Conservation (phyloP, 1,140 invertebrate genomes). For the Ceratosolen solmsi region DNA sequence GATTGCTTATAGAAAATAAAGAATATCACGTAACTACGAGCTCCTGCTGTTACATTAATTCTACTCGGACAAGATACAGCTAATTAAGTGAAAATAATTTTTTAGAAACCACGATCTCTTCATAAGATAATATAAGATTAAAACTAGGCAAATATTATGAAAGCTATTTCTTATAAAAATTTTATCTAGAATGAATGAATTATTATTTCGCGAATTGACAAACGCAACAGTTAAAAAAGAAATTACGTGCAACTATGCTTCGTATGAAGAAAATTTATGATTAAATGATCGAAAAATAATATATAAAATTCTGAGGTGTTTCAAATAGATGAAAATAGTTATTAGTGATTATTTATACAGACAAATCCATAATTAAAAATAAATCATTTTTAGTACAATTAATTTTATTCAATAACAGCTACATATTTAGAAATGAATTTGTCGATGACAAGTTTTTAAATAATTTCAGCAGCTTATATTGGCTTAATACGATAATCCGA, state of each 20-base stretch:
- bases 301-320: too few species aligned
- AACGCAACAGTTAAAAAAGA: neutral
- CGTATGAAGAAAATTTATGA: too few species aligned
- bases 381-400: too few species aligned
- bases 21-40: neutral
- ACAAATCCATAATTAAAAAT: too few species aligned
- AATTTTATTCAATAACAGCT: too few species aligned
- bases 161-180: neutral
- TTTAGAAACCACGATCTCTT: neutral
- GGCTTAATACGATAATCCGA: too few species aligned
- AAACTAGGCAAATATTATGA: neutral
- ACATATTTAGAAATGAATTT: too few species aligned
- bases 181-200: neutral
- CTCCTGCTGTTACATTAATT: neutral
- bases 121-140: neutral
- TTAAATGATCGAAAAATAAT: too few species aligned
- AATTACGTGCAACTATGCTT: neutral
- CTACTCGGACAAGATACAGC: neutral
- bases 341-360: too few species aligned
- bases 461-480: too few species aligned
- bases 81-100: neutral
- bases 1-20: neutral
- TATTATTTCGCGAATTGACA: neutral
- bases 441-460: too few species aligned
- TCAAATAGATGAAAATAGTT: too few species aligned